Conservation (phyloP, 2,888 invertebrate species). For the Drosophila phalerata region DNA sequence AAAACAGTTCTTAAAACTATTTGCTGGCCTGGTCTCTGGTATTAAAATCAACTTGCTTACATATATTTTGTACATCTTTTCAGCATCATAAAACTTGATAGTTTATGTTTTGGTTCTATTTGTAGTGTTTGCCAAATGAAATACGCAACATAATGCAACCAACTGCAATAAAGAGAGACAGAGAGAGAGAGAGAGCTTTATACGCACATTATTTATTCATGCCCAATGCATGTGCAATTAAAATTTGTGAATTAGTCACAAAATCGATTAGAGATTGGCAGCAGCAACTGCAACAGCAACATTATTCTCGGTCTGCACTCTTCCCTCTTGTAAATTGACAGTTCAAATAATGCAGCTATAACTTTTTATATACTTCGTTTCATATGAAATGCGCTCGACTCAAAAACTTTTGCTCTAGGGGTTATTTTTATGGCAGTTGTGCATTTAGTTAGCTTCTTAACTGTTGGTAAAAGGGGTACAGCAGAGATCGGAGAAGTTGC, state of each 20-base stretch:
- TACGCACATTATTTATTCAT: slow-evolving; percentile 72
- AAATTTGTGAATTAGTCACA: slow-evolving; percentile 76
- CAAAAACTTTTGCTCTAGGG: slow-evolving; percentile 46
- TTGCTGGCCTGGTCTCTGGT: slow-evolving; percentile 48
- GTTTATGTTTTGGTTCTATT: slow-evolving; percentile 67
- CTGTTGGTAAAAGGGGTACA: slow-evolving; percentile 2
- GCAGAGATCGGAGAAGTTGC: slow-evolving; percentile 26
- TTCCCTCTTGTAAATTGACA: slow-evolving; percentile 35
- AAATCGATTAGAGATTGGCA: slow-evolving; percentile 72
- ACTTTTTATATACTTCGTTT: slow-evolving; percentile 55
- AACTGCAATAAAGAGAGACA: slow-evolving; percentile 37
- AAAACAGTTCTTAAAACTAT: slow-evolving; percentile 64
- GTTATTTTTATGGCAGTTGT: slow-evolving; percentile 59
- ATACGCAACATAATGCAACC: slow-evolving; percentile 43
- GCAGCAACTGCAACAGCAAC: slow-evolving; percentile 18
- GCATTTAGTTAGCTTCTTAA: slow-evolving; percentile 42
- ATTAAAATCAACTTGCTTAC: slow-evolving; percentile 63
- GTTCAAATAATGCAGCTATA: slow-evolving; percentile 50
- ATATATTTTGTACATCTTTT: slow-evolving; percentile 61
- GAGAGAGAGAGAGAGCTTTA: slow-evolving; percentile 34
- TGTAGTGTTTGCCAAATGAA: slow-evolving; percentile 53
- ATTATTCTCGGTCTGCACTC: neutral
- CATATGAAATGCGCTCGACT: slow-evolving; percentile 44
- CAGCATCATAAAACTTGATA: slow-evolving; percentile 71
- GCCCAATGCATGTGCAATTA: slow-evolving; percentile 75